A percentile compares a stretch with the other conserved stretches of the same genome.
Conservation (phyloP, 1,140 invertebrate genomes). For the Elymnias hypermnestra region DNA sequence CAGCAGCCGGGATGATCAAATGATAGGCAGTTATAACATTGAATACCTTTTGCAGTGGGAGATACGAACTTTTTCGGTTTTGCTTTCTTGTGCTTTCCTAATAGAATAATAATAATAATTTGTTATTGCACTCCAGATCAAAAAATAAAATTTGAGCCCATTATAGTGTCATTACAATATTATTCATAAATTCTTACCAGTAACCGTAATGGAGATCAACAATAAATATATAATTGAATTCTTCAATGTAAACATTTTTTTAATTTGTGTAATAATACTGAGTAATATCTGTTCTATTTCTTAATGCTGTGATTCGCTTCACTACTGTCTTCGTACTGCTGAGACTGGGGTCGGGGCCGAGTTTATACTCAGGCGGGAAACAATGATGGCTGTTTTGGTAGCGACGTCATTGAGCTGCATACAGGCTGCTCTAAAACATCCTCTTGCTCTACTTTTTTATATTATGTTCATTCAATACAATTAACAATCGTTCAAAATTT, state of each 20-base stretch:
- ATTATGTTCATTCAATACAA: not conserved
- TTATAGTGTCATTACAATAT: too few species aligned
- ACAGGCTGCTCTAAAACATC: conserved; percentile 22
- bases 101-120: not conserved
- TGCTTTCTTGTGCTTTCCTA: conserved; percentile 56
- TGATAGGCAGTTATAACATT: conserved; percentile 66
- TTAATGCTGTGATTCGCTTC: not conserved
- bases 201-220: conserved; percentile 34
- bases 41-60: conserved; percentile 55
- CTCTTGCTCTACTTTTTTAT: not conserved
- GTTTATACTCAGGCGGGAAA: conserved; percentile 40
- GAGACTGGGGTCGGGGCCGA: conserved; percentile 16
- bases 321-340: conserved; percentile 16
- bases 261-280: not conserved
- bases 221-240: conserved; percentile 35
- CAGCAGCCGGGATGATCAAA: conserved; percentile 66
- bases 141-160: too few species aligned
- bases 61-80: conserved; percentile 58
- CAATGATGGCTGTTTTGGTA: conserved; percentile 39
- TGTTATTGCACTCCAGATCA: too few species aligned
- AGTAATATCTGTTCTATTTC: not conserved
- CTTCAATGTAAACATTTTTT: conserved; percentile 30
- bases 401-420: conserved; percentile 20
- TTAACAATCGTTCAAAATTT: not conserved
- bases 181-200: conserved; percentile 26